Evolutionary conservation across 2,888 invertebrate species (phyloP).

Genomic region (Philereme transversata): DNA sequence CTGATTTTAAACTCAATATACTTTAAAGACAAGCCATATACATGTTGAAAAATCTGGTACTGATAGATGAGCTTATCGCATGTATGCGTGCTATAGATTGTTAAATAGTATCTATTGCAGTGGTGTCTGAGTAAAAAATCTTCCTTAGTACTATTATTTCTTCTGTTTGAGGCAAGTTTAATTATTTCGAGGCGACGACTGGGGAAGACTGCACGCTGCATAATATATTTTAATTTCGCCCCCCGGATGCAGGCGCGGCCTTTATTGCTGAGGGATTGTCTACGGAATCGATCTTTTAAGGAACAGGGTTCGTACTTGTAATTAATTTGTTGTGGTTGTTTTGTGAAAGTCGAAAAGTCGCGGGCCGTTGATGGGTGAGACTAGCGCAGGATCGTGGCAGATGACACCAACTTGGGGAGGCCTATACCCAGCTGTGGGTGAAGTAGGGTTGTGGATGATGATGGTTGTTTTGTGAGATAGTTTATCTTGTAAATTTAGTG

Average conservation of each 20-base stretch:
- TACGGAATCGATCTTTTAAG: constrained; percentile 3
- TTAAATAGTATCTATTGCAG: not conserved
- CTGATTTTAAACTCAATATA: constrained; percentile 1
- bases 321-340: constrained; percentile 1
- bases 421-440: no score
- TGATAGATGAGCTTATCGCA: no score
- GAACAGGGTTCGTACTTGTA: not conserved
- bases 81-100: not conserved
- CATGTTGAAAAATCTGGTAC: not conserved
- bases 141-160: constrained; percentile 10
- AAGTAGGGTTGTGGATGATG: no score
- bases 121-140: constrained; percentile 8
- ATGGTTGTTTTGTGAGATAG: no score
- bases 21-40: not conserved
- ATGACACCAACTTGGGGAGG: no score
- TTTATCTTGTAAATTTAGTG: not conserved
- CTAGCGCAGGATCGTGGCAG: no score
- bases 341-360: not conserved
- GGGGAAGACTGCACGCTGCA: constrained; percentile 24
- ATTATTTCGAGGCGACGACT: constrained; percentile 26
- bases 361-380: no score
- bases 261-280: constrained; percentile 13
- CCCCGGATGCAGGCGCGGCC: constrained; percentile 12
- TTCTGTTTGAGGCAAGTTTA: constrained; percentile 20
- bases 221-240: constrained; percentile 27